Evolutionary conservation across 2,113 vertebrate species (phyloP), one percentile per base, ranked within the genome.

Genomic region (Romanogobio albipinnatus): DNA sequence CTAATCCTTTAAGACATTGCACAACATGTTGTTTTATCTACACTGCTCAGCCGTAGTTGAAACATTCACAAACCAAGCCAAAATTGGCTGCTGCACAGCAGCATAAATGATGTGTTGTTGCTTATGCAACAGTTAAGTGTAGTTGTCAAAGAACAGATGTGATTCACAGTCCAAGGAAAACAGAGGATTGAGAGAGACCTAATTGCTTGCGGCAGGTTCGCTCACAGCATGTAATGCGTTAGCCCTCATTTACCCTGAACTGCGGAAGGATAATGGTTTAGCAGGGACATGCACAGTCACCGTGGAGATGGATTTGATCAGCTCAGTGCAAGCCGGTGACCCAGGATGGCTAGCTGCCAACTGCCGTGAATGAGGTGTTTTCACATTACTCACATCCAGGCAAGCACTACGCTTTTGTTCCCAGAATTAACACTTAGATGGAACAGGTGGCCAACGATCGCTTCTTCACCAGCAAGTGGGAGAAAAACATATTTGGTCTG

Each of bases 371-470:
- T 7, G 78, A 76, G 68, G 53, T 56, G 82, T 75, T 81, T 84
- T 74, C 73, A 77, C 81, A 53, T 45, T 45, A 74, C 53, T 81
- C 64, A 51, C 70, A 64, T 75, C 81, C 61, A 76, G 77, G 19
- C 58, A 51, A 83, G 51, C 47, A 77, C 56, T 64, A 47, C 2
- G 24, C 62, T 82, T 53, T 82, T 85, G 82, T 85, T 82, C 51
- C 77, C 53, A 66, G 73, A 88, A 84, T 64, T 66, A 85, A 66
- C 53, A 59, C 62, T 76, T 43, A 43, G 71, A 43, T 78, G 59
- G 76, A 84, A 77, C 82, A 84, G 87, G 87, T 74, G 83, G 56
- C 64, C 24, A 78, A 26, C 66, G 64, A 81, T 74, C 66, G n/a
- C 26, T 77, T 82, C 73, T 76, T 51, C 64, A 61, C 70, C 33